Conservation (phyloP, 1,140 invertebrate genomes). For the Akabosia matsudoensis region DNA sequence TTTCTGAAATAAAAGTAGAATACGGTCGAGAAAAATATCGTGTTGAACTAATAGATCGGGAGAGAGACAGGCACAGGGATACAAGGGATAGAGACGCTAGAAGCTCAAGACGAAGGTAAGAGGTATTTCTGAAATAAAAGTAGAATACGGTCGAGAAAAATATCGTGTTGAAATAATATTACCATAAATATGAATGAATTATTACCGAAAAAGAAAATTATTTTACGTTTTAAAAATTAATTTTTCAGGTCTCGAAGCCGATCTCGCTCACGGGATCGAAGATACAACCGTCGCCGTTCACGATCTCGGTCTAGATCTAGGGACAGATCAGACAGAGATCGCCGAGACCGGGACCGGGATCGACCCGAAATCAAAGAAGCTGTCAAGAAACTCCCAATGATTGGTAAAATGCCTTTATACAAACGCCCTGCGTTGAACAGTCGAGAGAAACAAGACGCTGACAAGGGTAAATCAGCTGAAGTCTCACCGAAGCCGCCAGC, state of each 20-base stretch:
- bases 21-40: too few relatives aligned
- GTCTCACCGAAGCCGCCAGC: background rate
- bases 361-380: constrained; percentile 31
- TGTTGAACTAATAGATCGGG: constrained; percentile 6
- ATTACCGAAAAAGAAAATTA: too few relatives aligned
- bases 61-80: constrained; percentile 33
- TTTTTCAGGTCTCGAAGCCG: constrained; percentile 27
- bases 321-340: constrained; percentile 26
- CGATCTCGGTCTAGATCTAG: constrained; percentile 40
- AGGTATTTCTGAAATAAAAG: too few relatives aligned
- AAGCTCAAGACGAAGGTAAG: constrained; percentile 5
- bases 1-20: too few relatives aligned
- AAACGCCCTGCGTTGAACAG: constrained; percentile 4
- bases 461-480: background rate
- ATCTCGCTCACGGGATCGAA: constrained; percentile 35
- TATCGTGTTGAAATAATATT: background rate
- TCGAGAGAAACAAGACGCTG: background rate
- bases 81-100: background rate
- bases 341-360: constrained; percentile 16
- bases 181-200: too few relatives aligned
- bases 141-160: too few relatives aligned
- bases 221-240: constrained; percentile 29
- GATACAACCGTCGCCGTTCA: constrained; percentile 21
- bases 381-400: constrained; percentile 39
- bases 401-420: constrained; percentile 45